Evolutionary conservation across 2,113 vertebrate genomes (phyloP), one percentile per base, ranked within the genome.

Genomic region (Bos indicus): DNA sequence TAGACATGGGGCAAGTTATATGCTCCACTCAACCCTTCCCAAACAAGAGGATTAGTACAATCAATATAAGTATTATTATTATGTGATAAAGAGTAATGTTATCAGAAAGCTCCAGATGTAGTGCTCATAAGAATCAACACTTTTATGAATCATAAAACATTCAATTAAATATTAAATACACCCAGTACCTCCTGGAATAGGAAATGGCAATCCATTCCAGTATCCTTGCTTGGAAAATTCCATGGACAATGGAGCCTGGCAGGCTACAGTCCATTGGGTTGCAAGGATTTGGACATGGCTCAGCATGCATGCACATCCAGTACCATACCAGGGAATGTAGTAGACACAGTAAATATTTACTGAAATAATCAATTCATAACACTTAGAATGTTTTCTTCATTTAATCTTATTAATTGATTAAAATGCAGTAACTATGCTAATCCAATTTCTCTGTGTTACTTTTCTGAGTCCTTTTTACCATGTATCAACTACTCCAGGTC

Each of bases 301-400:
- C 21, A 77, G 36, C 71, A 77, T 43, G 36, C 6, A 43, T 77
- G 71, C 36, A 77, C 2, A 74, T 7, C 51, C 3, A 14, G 5
- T 62, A 7, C 48, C 43, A 30, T 51, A 19, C 52, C 54, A 28
- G 67, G 12, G 15, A 8, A 80, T 59, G 1, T 36, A 52, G 78
- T 23, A 64, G 59, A 82, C 10, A 77, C 3, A 54, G n/a, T 33
- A 94, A 71, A 83, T 93, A 81, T 86, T 89, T 91, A 74, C 64
- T 77, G 52, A 89, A 57, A 80, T 71, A 54, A 83, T 54, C 46
- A 56, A 43, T 43, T 84, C 88, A 84, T 78, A 52, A 30, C 23
- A 64, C 51, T 80, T 64, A 80, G 13, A 88, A 94, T 81, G 33
- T 51, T 67, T 91, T 95, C 30, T 96, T 92, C n/a, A 93, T 91